A percentile compares a stretch with the other conserved stretches of the same genome.
Conservation (phyloP, 1,140 invertebrate genomes). For the Aphelenchoides avenae region DNA sequence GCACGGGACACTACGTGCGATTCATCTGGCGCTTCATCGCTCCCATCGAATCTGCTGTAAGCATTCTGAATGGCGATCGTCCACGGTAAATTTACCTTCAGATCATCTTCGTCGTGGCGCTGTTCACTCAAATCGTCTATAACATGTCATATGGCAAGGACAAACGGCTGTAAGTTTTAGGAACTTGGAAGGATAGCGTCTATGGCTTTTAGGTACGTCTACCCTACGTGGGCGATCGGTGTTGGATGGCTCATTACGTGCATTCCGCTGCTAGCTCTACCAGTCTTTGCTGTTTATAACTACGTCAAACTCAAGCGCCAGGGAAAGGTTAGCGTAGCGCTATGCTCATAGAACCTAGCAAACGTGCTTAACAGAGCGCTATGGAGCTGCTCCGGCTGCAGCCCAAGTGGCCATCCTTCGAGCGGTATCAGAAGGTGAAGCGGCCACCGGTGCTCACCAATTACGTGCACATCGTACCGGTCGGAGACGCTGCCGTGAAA, state of each 20-base stretch:
- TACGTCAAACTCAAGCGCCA: slow-evolving; percentile 20
- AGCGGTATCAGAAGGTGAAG: slow-evolving; percentile 14
- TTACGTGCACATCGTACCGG: no score
- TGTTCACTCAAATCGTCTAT: slow-evolving; percentile 10
- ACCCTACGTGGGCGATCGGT: slow-evolving; percentile 27
- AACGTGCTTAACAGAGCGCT: slow-evolving; percentile 22
- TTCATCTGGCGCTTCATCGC: slow-evolving; percentile 30
- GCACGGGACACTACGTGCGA: slow-evolving; percentile 22
- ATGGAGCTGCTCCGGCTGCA: slow-evolving; percentile 35
- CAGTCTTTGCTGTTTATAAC: slow-evolving; percentile 26
- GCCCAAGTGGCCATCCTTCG: slow-evolving; percentile 30
- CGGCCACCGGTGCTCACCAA: no score
- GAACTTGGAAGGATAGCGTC: no score
- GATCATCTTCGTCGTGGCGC: slow-evolving; percentile 25
- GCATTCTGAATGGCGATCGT: background rate
- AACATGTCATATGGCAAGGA: slow-evolving; percentile 27
- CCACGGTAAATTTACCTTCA: background rate
- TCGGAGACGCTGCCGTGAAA: no score
- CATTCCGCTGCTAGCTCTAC: slow-evolving; percentile 21
- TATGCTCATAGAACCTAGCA: background rate
- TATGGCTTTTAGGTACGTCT: background rate
- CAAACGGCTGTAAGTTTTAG: slow-evolving; percentile 19
- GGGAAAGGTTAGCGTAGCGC: slow-evolving; percentile 22
- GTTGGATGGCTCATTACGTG: slow-evolving; percentile 35
- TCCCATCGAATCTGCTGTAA: slow-evolving; percentile 17